These are phyloP conservation scores for Esox masquinongy DNA, from an alignment of 2,797 vertebrate species.

Conservation along the genomic window DNA sequence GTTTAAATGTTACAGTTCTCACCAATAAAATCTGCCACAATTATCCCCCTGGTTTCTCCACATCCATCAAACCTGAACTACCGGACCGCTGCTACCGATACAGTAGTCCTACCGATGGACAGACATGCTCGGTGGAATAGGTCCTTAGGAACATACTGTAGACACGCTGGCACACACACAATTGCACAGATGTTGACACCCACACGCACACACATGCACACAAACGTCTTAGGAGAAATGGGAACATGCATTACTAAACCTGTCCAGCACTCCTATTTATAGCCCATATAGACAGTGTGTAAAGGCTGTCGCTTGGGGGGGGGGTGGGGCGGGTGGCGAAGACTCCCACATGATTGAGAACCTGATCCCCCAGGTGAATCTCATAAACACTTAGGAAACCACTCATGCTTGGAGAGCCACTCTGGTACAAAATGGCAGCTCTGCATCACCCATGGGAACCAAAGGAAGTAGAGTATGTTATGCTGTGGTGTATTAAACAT, in stretches of 20 bases:
- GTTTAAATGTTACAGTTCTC: no score
- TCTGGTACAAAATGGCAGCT: slow-evolving; percentile 25
- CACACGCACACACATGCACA: not conserved
- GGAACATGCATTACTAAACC: not conserved
- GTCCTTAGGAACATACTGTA: not conserved
- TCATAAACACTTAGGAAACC: slow-evolving; percentile 1
- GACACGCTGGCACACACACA: not conserved
- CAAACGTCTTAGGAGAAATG: not conserved
- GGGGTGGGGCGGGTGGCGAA: no score
- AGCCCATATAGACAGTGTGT: not conserved
- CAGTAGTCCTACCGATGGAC: not conserved
- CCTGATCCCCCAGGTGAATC: not conserved
- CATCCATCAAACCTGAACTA: slow-evolving; percentile 53
- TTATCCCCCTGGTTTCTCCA: slow-evolving; percentile 52
- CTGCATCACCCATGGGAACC: slow-evolving; percentile 1
- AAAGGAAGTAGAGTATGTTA: slow-evolving; percentile 16
- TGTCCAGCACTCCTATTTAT: not conserved
- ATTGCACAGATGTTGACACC: not conserved
- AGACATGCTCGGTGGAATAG: not conserved
- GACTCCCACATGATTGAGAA: slow-evolving; percentile 5
- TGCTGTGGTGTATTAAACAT: no score
- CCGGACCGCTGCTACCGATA: not conserved
- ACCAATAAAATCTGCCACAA: slow-evolving; percentile 33
- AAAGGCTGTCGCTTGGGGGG: not conserved
- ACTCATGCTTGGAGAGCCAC: slow-evolving; percentile 30